A percentile compares a stretch with the other conserved stretches of the same genome.
Evolutionary conservation across 2,113 vertebrate genomes (phyloP).

Genomic region (Mesoclemmys tuberculata): DNA sequence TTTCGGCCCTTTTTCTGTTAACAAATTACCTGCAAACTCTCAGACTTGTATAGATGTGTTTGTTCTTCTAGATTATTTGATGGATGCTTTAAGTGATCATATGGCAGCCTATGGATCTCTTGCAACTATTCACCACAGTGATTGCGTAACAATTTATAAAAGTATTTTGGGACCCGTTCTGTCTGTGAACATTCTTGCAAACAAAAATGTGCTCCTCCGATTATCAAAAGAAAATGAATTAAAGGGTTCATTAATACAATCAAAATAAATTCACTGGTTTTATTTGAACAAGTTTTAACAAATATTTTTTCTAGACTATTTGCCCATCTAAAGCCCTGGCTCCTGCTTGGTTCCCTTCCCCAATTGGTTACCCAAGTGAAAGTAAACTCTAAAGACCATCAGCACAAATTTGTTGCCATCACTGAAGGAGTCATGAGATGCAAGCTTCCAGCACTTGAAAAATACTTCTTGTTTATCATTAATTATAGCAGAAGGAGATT

Average conservation of each 20-base stretch:
- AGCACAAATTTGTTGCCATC: background rate
- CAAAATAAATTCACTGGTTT: background rate
- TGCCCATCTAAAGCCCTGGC: background rate
- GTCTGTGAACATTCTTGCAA: background rate
- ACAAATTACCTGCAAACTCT: background rate
- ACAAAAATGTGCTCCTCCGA: background rate
- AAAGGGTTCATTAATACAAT: background rate
- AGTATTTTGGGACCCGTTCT: background rate
- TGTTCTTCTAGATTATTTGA: background rate
- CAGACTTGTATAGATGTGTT: background rate
- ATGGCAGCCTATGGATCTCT: background rate
- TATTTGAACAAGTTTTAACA: background rate
- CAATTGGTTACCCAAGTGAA: background rate
- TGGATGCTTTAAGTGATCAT: background rate
- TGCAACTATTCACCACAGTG: background rate
- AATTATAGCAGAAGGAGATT: conserved; percentile 1
- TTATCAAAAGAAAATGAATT: background rate
- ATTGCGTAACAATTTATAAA: background rate
- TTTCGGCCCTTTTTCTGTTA: background rate
- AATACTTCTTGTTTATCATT: background rate
- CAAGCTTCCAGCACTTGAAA: background rate
- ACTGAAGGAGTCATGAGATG: background rate
- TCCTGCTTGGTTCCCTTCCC: background rate
- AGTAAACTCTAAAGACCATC: background rate
- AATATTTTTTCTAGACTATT: background rate